Conservation (phyloP, 2,113 vertebrate species). For the Anser brachyrhynchus region DNA sequence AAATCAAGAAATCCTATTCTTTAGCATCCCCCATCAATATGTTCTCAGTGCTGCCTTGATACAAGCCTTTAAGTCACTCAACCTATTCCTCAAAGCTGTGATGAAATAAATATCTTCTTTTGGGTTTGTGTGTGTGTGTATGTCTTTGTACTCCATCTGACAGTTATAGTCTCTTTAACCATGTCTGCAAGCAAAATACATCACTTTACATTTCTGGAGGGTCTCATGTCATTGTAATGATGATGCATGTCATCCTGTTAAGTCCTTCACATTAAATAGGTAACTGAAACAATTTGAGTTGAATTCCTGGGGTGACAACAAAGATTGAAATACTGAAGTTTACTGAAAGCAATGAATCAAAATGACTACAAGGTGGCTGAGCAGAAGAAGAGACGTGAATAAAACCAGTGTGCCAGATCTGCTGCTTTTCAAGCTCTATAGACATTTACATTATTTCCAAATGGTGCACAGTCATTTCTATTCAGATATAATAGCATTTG, state of each 20-base stretch:
- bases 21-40: not conserved
- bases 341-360: constrained; percentile 29
- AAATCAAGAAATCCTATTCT: not conserved
- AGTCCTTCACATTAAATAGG: not conserved
- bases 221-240: not conserved
- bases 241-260: constrained; percentile 5
- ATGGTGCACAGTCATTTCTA: not conserved
- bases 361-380: not conserved
- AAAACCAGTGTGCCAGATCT: not conserved
- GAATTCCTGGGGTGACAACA: not conserved
- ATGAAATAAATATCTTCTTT: not conserved
- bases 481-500: not conserved
- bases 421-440: not conserved
- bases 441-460: not conserved
- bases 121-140: too few species aligned
- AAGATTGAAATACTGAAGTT: constrained; percentile 22
- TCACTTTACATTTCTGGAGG: not conserved
- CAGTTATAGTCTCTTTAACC: not conserved
- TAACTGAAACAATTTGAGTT: not conserved
- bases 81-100: not conserved
- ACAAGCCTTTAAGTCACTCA: not conserved
- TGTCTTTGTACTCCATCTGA: constrained; percentile 2
- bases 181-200: constrained; percentile 10
- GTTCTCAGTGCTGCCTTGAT: not conserved
- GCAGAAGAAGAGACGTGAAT: not conserved